Conservation (phyloP, 2,888 invertebrate genomes). For the Cacoxenus indagator region DNA sequence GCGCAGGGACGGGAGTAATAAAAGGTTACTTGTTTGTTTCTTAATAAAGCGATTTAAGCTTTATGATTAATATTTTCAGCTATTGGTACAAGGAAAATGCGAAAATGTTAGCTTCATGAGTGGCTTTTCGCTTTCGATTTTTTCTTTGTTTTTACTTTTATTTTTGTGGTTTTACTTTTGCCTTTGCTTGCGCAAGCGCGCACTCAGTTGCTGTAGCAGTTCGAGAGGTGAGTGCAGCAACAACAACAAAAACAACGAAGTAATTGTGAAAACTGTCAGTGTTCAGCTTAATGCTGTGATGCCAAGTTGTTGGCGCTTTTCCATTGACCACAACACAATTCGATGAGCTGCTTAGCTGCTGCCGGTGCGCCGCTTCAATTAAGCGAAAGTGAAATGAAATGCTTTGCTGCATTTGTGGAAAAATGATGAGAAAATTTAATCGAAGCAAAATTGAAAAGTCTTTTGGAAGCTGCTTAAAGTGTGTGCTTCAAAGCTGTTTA, state of each 20-base stretch:
- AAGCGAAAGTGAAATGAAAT: neutral
- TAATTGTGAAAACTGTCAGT: constrained; percentile 10
- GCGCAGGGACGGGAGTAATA: neutral
- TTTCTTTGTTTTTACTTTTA: neutral
- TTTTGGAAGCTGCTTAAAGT: neutral
- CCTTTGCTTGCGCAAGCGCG: neutral
- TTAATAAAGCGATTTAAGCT: constrained; percentile 16
- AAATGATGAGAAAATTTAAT: constrained; percentile 10
- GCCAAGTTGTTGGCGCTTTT: constrained; percentile 6
- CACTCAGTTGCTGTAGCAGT: neutral
- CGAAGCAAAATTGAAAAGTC: neutral
- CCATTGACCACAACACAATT: neutral
- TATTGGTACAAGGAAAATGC: constrained; percentile 4
- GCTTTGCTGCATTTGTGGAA: neutral
- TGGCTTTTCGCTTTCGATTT: too few relatives aligned
- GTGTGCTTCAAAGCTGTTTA: neutral
- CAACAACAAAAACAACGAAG: neutral
- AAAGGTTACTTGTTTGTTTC: neutral
- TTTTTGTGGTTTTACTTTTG: constrained; percentile 1
- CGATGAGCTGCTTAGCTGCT: neutral
- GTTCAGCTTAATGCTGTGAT: neutral
- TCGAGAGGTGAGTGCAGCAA: neutral
- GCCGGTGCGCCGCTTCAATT: neutral
- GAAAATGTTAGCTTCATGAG: constrained; percentile 7
- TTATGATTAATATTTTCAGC: constrained; percentile 16